Conservation (phyloP, 2,888 invertebrate species). For the Mycalesis mineus region DNA sequence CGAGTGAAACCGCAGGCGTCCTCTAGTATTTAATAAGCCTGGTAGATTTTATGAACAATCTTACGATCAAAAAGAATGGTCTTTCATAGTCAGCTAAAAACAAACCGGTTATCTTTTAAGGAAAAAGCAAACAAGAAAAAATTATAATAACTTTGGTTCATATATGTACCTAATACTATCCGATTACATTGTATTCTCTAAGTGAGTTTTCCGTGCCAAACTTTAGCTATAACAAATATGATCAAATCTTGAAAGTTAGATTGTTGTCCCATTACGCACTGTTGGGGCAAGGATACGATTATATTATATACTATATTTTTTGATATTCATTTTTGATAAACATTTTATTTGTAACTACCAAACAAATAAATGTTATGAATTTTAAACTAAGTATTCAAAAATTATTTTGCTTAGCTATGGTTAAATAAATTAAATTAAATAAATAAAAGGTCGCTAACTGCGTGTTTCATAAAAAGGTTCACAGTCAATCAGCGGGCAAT, state of each 20-base stretch:
- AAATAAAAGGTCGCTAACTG: too few species aligned
- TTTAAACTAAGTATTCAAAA: too few species aligned
- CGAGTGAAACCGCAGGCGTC: too few species aligned
- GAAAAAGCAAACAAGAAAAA: slow-evolving; percentile 11
- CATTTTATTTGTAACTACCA: neutral
- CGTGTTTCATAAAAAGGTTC: too few species aligned
- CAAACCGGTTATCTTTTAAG: neutral
- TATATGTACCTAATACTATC: neutral
- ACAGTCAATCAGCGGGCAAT: too few species aligned
- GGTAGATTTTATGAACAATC: too few species aligned
- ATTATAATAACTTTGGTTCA: slow-evolving; percentile 10
- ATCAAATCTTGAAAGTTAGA: slow-evolving; percentile 27
- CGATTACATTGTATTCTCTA: slow-evolving; percentile 14
- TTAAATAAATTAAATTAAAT: too few species aligned
- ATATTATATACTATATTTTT: neutral
- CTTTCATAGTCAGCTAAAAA: neutral
- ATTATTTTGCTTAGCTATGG: too few species aligned
- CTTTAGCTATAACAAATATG: slow-evolving; percentile 23
- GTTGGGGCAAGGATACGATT: neutral
- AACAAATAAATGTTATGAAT: too few species aligned
- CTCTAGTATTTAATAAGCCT: too few species aligned
- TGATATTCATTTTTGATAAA: neutral
- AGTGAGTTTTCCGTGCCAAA: slow-evolving; percentile 15
- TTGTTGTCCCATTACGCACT: slow-evolving; percentile 21
- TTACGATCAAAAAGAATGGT: too few species aligned